Evolutionary conservation across 2,888 invertebrate genomes (phyloP), one percentile per base, ranked within the genome.

Genomic region (Glyphotaelius pellucidus): DNA sequence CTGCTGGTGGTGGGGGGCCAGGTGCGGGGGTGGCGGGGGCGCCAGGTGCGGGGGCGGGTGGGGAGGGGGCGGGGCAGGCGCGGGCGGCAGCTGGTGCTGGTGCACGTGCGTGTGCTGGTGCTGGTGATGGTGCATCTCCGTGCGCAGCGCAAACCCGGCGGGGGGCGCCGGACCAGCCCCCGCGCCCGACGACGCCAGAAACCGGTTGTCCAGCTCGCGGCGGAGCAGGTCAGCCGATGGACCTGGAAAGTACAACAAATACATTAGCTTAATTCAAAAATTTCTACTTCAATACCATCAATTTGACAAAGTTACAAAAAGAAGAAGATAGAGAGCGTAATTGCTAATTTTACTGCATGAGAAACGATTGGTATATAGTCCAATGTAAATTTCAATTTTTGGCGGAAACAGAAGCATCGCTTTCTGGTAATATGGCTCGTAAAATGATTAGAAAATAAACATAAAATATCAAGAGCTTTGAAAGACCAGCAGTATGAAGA

Each of bases 41-140:
- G 85, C 92, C 31, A 84, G 92, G 86, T 93, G 94, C 94, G 80
- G 93, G 93, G 93, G 94, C 94, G 94, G 96, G 94, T 96, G 95
- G 93, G 96, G 95, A 89, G 96, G 95, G 91, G 96, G 95, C 35
- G 97, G 96, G 35, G 97, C 96, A 90, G 97, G 96, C 93, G 97
- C 95, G 92, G 97, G 96, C 92, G 97, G 96, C 92, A 98, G 97
- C 94, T 98, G 98, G 95, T 98, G 98, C 94, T 98, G 98, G 96
- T 98, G 98, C 94, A 98, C 98, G 95, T 98, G 98, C 90, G 98
- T 98, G 95, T 98, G 98, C 95, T 98, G 98, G 95, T 98, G 98
- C 95, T 98, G 98, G 96, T 98, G 98, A 96, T 98, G 98, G 95
- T 98, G 98, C 97, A 98, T 97, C 96, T 98, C 98, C 90, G 98